Base-by-base conservation (phyloP, 2,113 vertebrate species). In the Ciconia boyciana region DNA sequence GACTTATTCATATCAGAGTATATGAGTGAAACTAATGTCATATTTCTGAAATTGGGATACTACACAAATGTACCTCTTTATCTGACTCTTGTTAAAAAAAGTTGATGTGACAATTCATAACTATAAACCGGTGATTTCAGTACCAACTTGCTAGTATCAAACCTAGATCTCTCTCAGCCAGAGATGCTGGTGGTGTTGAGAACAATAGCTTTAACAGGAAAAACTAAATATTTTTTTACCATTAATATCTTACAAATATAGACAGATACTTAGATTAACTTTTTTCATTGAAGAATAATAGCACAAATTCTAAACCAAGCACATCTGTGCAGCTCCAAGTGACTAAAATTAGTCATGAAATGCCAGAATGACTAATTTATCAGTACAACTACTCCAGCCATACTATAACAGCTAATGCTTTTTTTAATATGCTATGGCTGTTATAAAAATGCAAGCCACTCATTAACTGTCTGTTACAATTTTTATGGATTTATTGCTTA, bases 401-500 rank as follows among this genome's bases (percentile, higher is more conserved):
- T 72, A 60, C 13, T 49, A 52, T 44, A 87, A 64, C 18, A 86
- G 51, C 41, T 96, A 95, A 96, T 80, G 34, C 3, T 93, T 93
- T 95, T 79, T 93, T 88, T 70, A 93, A 96, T 81, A 92, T 19
- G 60, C 7, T 90, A 55, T 93, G 90, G 41, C 76, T 96, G 44
- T 93, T 96, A 81, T 89, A 89, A 97, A 97, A 97, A 90, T 89
- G 49, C 57, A 96, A 93, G 64, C 34, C 76, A 93, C 66, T 92
- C 78, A 91, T 95, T 97, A 96, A 72, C 88, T 89, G 69, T 81
- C 83, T 94, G 75, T 94, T 96, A 96, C 83, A 95, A 36, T 68
- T 96, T 97, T 79, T 96, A 91, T 91, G 64, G 81, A 97, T 97
- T 97, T 97, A 96, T 97, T 94, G 88, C 77, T 97, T 97, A 97